Evolutionary conservation across 2,113 vertebrate genomes (phyloP).

Genomic region (Prochilodus magdalenae): DNA sequence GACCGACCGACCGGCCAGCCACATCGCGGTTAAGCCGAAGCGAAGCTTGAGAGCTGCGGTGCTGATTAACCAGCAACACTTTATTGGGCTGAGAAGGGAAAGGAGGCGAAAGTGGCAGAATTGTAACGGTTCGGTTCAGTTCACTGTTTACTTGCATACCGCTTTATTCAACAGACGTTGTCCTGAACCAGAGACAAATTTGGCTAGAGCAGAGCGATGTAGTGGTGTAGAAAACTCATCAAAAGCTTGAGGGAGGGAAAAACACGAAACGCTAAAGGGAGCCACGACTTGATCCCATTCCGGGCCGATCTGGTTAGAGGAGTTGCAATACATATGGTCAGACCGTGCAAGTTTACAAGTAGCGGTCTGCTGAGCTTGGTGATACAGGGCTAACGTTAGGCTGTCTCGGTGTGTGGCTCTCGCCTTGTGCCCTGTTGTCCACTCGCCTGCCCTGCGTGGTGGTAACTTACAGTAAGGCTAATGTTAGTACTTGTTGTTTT

Average conservation of each 20-base stretch:
- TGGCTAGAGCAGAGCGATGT: not conserved
- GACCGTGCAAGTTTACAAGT: not conserved
- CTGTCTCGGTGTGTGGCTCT: not conserved
- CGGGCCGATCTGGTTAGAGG: too few relatives aligned
- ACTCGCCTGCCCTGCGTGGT: not conserved
- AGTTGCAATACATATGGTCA: not conserved
- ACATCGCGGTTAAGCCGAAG: not conserved
- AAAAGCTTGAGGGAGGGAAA: not conserved
- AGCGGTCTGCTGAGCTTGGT: not conserved
- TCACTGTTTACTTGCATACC: not conserved
- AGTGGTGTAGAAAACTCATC: not conserved
- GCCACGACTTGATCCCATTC: too few relatives aligned
- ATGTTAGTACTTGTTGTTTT: constrained; percentile 23
- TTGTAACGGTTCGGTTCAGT: not conserved
- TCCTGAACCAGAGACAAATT: too few relatives aligned
- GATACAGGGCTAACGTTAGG: not conserved
- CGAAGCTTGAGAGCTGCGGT: not conserved
- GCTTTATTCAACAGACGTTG: not conserved
- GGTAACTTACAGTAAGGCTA: constrained; percentile 11
- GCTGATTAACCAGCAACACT: not conserved
- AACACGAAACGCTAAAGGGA: not conserved
- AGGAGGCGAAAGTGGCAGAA: not conserved
- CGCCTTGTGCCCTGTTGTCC: not conserved
- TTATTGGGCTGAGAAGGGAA: not conserved
- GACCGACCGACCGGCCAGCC: not conserved